Percentiles rank a stretch among this genome's conserved stretches.
phyloP scores from a whole-genome alignment of 35 echinoderm and acorn worm species.

The Lytechinus variegatus region DNA sequence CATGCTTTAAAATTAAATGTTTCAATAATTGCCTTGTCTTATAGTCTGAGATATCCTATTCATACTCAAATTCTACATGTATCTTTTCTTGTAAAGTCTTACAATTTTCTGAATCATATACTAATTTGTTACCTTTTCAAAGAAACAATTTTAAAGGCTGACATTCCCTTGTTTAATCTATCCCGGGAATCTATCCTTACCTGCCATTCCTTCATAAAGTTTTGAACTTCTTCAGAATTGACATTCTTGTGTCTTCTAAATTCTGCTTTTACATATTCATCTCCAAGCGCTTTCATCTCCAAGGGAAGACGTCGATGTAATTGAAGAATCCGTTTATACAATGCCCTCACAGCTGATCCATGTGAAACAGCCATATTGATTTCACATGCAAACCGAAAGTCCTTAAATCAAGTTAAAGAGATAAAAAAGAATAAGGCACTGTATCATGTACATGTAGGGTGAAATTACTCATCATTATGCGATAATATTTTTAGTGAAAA shows the following conservation, averaged over 20 bases:
- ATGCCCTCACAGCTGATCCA: conserved; percentile 60
- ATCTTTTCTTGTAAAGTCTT: too few species aligned
- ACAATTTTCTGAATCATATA: too few species aligned
- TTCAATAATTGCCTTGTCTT: too few species aligned
- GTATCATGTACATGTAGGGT: too few species aligned
- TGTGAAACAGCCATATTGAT: conserved; percentile 57
- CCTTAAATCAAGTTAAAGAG: background rate
- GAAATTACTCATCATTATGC: too few species aligned
- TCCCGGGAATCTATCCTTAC: conserved; percentile 64
- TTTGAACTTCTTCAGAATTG: conserved; percentile 63
- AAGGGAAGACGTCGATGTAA: conserved; percentile 82
- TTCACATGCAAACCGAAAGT: background rate
- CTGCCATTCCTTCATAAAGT: conserved; percentile 90
- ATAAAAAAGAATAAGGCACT: too few species aligned
- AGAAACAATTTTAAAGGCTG: too few species aligned
- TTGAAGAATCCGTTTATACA: conserved; percentile 79
- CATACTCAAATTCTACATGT: too few species aligned
- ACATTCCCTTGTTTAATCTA: background rate
- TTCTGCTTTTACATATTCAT: conserved; percentile 97
- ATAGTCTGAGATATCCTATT: too few species aligned
- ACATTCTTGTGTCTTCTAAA: conserved; percentile 86
- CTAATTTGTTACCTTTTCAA: too few species aligned
- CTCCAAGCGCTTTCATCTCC: conserved; percentile 88
- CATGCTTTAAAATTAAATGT: too few species aligned
- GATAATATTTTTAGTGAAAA: too few species aligned